Percentiles rank a stretch among this genome's conserved stretches.
Conservation (phyloP, 2,113 vertebrate species). For the Vidua chalybeata region DNA sequence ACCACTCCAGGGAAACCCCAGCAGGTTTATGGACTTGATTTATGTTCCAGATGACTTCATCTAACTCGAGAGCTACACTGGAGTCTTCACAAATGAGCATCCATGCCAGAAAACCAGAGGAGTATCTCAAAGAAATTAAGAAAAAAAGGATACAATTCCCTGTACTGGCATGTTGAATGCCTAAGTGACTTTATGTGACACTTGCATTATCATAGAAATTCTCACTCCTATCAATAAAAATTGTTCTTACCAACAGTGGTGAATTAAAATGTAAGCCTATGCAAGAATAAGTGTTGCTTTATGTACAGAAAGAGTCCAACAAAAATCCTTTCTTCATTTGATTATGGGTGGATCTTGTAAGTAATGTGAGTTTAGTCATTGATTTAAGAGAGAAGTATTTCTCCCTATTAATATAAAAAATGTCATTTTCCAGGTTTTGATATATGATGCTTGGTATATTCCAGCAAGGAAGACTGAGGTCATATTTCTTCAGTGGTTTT, state of each 20-base stretch:
- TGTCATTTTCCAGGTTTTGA: background rate
- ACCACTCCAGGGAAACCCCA: background rate
- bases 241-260: background rate
- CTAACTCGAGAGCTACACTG: background rate
- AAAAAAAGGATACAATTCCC: background rate
- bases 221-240: background rate
- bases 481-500: slow-evolving; percentile 11
- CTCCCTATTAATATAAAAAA: slow-evolving; percentile 26
- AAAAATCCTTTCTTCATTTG: slow-evolving; percentile 1
- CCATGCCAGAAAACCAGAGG: background rate
- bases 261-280: background rate
- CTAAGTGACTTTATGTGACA: background rate
- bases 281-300: background rate
- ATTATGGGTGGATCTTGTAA: background rate
- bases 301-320: background rate
- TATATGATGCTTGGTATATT: background rate
- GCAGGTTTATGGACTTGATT: background rate
- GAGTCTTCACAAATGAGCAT: background rate
- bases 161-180: background rate
- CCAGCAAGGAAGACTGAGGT: background rate
- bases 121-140: background rate
- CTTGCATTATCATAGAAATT: background rate
- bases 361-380: background rate
- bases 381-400: slow-evolving; percentile 20
- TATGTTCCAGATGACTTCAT: background rate